Evolutionary conservation across 2,797 vertebrate species (phyloP).

Genomic region (Dermochelys coriacea): DNA sequence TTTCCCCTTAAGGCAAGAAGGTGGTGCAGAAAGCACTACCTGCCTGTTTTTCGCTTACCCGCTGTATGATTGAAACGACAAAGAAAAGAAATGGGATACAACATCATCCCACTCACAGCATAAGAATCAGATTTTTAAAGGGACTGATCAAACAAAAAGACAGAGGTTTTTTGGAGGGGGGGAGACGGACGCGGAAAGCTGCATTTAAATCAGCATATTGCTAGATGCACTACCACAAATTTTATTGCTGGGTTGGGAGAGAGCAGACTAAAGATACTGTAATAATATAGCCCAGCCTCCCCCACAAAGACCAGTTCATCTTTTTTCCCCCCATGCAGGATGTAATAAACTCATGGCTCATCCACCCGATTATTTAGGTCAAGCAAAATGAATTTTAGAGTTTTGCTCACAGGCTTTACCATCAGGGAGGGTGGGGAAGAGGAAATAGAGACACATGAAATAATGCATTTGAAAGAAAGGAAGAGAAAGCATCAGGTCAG

Average conservation of each 20-base stretch:
- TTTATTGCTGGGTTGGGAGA: slow-evolving; percentile 91
- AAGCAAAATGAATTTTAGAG: slow-evolving; percentile 90
- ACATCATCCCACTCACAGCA: not conserved
- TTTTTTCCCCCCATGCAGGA: slow-evolving; percentile 74
- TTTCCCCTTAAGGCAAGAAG: slow-evolving; percentile 65
- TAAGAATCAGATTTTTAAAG: not conserved
- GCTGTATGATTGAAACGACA: not conserved
- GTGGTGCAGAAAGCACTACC: slow-evolving; percentile 50
- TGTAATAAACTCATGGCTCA: slow-evolving; percentile 86
- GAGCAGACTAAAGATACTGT: slow-evolving; percentile 88
- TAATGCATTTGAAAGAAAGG: not conserved
- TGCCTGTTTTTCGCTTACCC: not conserved
- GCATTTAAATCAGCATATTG: slow-evolving; percentile 41
- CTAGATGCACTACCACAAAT: slow-evolving; percentile 56
- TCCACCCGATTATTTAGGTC: slow-evolving; percentile 89
- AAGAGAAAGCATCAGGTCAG: not conserved
- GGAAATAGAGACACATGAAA: not conserved
- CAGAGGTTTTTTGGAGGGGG: not conserved
- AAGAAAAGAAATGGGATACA: not conserved
- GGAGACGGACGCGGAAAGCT: not conserved
- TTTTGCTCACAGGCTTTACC: slow-evolving; percentile 84
- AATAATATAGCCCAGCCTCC: slow-evolving; percentile 82
- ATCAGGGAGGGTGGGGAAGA: not conserved
- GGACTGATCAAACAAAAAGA: not conserved
- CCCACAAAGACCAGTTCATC: slow-evolving; percentile 86